phyloP scores from a whole-genome alignment of 1,140 invertebrate species.

The Rhynchophorus ferrugineus region DNA sequence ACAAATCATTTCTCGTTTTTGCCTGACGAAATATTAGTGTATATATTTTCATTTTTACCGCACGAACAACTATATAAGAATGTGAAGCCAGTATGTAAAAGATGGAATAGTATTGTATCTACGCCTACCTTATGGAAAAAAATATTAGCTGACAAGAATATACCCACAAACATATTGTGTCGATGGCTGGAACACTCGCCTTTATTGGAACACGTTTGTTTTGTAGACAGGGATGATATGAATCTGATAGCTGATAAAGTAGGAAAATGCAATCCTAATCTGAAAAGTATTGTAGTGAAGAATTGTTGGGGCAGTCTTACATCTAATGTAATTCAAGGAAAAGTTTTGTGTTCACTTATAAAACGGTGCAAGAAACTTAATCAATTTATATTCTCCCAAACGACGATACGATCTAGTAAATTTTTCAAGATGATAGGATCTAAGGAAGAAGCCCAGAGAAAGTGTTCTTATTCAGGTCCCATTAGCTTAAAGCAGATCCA shows the following conservation, averaged over 20 bases:
- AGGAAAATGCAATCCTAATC: conserved; percentile 11
- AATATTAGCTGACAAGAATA: conserved; percentile 14
- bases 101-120: conserved; percentile 19
- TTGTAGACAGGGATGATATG: conserved; percentile 21
- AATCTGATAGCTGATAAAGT: conserved; percentile 15
- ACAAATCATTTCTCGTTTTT: conserved; percentile 14
- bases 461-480: conserved; percentile 17
- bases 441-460: background rate
- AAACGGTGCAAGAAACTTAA: conserved; percentile 18
- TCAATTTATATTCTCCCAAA: conserved; percentile 16
- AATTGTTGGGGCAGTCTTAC: conserved; percentile 20
- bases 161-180: conserved; percentile 20
- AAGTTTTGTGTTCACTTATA: conserved; percentile 16
- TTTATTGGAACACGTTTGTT: conserved; percentile 16
- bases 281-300: conserved; percentile 16
- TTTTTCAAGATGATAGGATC: conserved; percentile 20
- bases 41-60: conserved; percentile 24
- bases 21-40: conserved; percentile 24
- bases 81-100: conserved; percentile 17
- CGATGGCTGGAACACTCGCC: conserved; percentile 25
- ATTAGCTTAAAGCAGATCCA: conserved; percentile 17
- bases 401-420: conserved; percentile 21
- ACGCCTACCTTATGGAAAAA: conserved; percentile 21
- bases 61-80: conserved; percentile 23
- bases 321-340: conserved; percentile 12